Evolutionary conservation across 2,888 invertebrate species (phyloP).

Genomic region (Sphaerophoria rueppellii): DNA sequence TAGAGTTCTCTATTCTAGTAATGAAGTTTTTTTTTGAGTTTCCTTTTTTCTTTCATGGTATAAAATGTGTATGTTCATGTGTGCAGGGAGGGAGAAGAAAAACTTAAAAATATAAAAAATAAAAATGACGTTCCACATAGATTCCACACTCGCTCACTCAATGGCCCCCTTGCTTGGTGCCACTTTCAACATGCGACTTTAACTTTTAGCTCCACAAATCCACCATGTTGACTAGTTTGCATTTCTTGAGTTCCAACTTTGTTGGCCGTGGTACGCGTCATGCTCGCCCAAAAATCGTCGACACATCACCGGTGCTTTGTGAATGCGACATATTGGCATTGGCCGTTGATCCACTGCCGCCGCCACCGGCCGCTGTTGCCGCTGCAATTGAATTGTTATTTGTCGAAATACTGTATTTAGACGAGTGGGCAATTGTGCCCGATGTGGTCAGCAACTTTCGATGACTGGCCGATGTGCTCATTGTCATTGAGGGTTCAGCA

Average conservation of each 20-base stretch:
- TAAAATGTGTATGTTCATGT: slow-evolving; percentile 54
- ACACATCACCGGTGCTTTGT: slow-evolving; percentile 86
- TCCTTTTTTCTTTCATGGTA: slow-evolving; percentile 43
- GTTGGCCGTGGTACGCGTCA: slow-evolving; percentile 83
- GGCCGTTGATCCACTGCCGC: slow-evolving; percentile 74
- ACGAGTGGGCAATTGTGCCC: slow-evolving; percentile 76
- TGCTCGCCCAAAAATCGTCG: slow-evolving; percentile 86
- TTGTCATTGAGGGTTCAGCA: slow-evolving; percentile 75
- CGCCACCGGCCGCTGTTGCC: slow-evolving; percentile 74
- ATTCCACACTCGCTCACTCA: slow-evolving; percentile 29
- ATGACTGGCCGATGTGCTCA: slow-evolving; percentile 78
- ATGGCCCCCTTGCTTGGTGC: slow-evolving; percentile 56
- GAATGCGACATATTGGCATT: slow-evolving; percentile 84
- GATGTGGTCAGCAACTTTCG: slow-evolving; percentile 78
- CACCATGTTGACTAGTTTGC: slow-evolving; percentile 82
- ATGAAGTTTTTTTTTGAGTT: slow-evolving; percentile 16
- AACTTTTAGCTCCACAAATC: slow-evolving; percentile 82
- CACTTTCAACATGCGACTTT: slow-evolving; percentile 74
- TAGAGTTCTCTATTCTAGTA: slow-evolving; percentile 33
- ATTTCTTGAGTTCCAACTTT: slow-evolving; percentile 81
- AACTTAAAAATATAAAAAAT: slow-evolving; percentile 3
- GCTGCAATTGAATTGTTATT: slow-evolving; percentile 78
- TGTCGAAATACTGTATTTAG: slow-evolving; percentile 80
- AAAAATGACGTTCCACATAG: slow-evolving; percentile 44
- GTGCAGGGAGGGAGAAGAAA: slow-evolving; percentile 10